Conservation (phyloP, 2,888 invertebrate genomes). For the Nemoura dubitans region DNA sequence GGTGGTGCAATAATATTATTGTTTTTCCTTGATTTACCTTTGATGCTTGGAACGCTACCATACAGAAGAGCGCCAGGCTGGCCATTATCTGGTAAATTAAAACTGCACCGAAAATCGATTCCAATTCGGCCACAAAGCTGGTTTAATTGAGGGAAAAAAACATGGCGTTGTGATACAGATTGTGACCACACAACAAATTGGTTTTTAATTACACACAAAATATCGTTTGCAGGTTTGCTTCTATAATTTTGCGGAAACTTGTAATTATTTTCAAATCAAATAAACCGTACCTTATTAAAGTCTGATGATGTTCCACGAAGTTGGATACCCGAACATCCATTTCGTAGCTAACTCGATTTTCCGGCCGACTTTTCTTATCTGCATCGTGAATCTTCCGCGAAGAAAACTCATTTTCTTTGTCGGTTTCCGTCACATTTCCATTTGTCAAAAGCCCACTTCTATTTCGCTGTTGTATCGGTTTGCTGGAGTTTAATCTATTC, state of each 20-base stretch:
- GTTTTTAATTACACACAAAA: neutral
- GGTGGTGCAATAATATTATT: neutral
- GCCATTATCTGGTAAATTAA: slow-evolving; percentile 23
- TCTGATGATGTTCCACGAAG: slow-evolving; percentile 8
- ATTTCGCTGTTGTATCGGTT: neutral
- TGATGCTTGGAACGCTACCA: slow-evolving; percentile 30
- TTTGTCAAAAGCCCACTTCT: neutral
- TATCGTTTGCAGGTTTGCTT: neutral
- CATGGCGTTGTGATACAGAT: neutral
- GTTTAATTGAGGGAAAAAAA: neutral
- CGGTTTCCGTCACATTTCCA: slow-evolving; percentile 1
- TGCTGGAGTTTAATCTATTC: neutral
- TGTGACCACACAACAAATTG: neutral
- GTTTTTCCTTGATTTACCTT: neutral
- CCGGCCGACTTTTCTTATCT: neutral
- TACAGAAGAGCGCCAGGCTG: slow-evolving; percentile 27
- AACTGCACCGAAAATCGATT: slow-evolving; percentile 3
- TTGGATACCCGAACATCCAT: neutral
- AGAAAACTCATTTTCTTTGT: slow-evolving; percentile 3
- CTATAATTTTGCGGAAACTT: neutral
- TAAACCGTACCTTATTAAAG: slow-evolving; percentile 1
- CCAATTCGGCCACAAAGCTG: slow-evolving; percentile 20
- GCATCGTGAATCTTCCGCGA: neutral
- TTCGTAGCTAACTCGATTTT: slow-evolving; percentile 18
- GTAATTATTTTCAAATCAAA: slow-evolving; percentile 1